These are phyloP conservation scores for Halichoerus grypus DNA, from an alignment of 2,113 vertebrate genomes.

Conservation along the genomic window DNA sequence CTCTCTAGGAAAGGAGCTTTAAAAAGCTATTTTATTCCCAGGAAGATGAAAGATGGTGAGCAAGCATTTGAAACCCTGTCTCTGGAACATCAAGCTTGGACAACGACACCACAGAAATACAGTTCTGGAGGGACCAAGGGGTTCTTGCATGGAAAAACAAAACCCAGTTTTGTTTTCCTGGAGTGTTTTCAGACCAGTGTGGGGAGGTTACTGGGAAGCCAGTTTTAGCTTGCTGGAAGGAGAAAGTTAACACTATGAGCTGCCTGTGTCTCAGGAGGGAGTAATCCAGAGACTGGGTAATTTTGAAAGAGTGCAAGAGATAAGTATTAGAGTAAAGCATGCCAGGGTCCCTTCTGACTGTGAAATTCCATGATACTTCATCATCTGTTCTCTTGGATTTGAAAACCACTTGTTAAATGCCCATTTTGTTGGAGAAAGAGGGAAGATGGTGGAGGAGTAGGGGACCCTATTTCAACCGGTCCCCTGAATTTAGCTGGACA, in stretches of 20 bases:
- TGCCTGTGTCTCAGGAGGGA: background rate
- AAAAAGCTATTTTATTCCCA: background rate
- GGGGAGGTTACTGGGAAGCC: background rate
- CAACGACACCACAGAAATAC: background rate
- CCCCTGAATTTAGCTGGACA: too few species aligned
- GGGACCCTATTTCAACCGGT: too few species aligned
- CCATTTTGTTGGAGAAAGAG: background rate
- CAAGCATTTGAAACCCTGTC: background rate
- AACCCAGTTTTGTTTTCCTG: background rate
- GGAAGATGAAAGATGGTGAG: background rate
- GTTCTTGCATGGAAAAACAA: background rate
- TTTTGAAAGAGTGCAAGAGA: background rate
- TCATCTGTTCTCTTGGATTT: background rate
- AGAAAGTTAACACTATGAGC: background rate
- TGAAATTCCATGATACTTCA: background rate
- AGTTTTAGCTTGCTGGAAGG: background rate
- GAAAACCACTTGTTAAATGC: background rate
- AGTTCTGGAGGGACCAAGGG: background rate
- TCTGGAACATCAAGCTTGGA: background rate
- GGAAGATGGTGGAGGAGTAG: too few species aligned
- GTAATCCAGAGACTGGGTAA: background rate
- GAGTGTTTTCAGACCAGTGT: background rate
- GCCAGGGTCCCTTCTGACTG: background rate
- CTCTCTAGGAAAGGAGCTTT: background rate
- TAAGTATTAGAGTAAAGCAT: background rate